Conservation (phyloP, 2,113 vertebrate species). For the Capreolus pygargus region DNA sequence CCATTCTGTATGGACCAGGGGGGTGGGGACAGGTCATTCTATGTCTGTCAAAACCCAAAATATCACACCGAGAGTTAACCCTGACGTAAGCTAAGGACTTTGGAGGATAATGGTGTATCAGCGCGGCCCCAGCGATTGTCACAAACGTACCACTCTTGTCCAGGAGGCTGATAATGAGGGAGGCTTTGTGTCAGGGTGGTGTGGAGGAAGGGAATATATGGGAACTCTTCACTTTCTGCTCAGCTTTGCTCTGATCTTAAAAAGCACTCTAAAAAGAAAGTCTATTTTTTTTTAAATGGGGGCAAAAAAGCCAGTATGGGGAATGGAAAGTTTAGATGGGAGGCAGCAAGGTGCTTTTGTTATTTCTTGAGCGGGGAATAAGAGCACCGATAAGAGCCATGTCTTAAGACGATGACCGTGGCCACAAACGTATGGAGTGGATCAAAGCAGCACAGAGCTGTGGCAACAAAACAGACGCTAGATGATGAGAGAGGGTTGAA, state of each 20-base stretch:
- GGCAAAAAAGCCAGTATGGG: background rate
- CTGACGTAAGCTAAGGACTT: background rate
- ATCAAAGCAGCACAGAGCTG: background rate
- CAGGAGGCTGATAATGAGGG: background rate
- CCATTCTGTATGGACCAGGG: background rate
- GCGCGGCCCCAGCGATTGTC: background rate
- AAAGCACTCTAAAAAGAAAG: background rate
- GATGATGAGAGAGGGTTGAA: background rate
- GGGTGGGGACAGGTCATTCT: background rate
- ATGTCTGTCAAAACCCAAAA: background rate
- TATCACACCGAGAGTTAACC: background rate
- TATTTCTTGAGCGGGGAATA: background rate
- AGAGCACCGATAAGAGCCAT: background rate
- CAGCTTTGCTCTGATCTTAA: background rate
- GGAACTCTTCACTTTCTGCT: background rate
- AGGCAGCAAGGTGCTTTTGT: background rate
- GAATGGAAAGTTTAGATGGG: background rate
- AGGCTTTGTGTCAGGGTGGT: background rate
- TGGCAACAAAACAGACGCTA: background rate
- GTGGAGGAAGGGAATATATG: background rate
- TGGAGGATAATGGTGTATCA: background rate
- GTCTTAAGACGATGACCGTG: background rate
- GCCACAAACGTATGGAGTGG: background rate
- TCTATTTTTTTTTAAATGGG: background rate
- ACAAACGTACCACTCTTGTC: background rate